phyloP scores from a whole-genome alignment of 2,113 vertebrate species.

The Balaenoptera acutorostrata region DNA sequence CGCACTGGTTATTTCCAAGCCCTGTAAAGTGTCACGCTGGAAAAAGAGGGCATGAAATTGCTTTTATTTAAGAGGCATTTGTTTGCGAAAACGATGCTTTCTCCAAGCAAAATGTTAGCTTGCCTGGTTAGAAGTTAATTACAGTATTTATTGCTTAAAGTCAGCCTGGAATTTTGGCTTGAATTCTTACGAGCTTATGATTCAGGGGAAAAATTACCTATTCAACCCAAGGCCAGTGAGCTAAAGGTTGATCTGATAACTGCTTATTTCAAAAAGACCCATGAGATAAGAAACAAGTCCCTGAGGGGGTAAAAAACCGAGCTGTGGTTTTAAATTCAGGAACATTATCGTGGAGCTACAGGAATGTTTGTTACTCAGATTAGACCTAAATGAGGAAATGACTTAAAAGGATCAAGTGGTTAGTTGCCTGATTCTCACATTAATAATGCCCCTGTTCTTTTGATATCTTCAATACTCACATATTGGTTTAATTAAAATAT shows the following conservation, averaged over 20 bases:
- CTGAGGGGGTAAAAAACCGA: neutral
- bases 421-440: neutral
- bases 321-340: constrained; percentile 12
- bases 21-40: neutral
- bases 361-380: constrained; percentile 15
- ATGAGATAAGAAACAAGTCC: constrained; percentile 49
- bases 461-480: constrained; percentile 20
- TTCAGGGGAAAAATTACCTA: constrained; percentile 34
- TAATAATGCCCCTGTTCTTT: constrained; percentile 43
- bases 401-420: constrained; percentile 33
- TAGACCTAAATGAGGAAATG: neutral
- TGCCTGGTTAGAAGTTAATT: constrained; percentile 65
- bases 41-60: constrained; percentile 36
- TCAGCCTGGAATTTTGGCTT: constrained; percentile 63
- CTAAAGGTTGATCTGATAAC: constrained; percentile 53
- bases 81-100: constrained; percentile 59
- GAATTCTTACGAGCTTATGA: constrained; percentile 33
- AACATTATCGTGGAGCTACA: neutral
- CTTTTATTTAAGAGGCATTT: constrained; percentile 65
- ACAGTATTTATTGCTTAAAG: constrained; percentile 61
- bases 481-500: constrained; percentile 55
- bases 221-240: constrained; percentile 4
- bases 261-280: constrained; percentile 41
- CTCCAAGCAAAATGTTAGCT: constrained; percentile 72
- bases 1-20: neutral